Evolutionary conservation across 1,140 invertebrate genomes (phyloP), one percentile per base, ranked within the genome.

Genomic region (Bombus ignitus): DNA sequence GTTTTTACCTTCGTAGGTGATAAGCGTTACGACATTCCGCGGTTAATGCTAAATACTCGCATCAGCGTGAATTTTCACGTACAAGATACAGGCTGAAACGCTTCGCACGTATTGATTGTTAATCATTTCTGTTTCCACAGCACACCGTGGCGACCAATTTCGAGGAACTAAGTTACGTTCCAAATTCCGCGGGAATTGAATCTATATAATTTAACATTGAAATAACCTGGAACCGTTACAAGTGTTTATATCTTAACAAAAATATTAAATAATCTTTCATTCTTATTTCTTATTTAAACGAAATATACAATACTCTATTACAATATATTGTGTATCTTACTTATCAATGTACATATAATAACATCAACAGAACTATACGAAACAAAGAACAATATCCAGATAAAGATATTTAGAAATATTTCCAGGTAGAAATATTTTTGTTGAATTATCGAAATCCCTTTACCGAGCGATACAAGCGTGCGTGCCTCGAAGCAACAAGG

Each of bases 401-500:
- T 35, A 35, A 35, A 35, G 2, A 35, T 35, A 35, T 35, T 35
- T 35, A 2, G 35, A 35, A 35, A 35, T 35, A 35, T 35, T 35
- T 35, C 35, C 35, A 35, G 35, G 25, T 35, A 28, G 37, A 68
- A 79, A 66, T 47, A 39, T 66, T 37, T n/a, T 65, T 44, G 53
- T 59, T 42, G 59, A 77, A 86, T 88, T 81, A 88, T 90, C 68
- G 83, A 88, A 90, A 90, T 82, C 83, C 65, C 35, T 79, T n/a
- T 32, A 13, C 18, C 28, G 22, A n/a, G 25, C 12, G 77, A 89
- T 87, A 72, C 74, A 83, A 62, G 72, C 70, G 83, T 90, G 86
- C 89, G 89, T 90, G 89, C 70, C 57, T 78, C 57, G 68, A 28
- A 81, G 89, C 70, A 90, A 90, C 89, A 86, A 90, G 87, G 78